Evolutionary conservation across 2,888 invertebrate species (phyloP).

Genomic region (Cantharis flavilabris): DNA sequence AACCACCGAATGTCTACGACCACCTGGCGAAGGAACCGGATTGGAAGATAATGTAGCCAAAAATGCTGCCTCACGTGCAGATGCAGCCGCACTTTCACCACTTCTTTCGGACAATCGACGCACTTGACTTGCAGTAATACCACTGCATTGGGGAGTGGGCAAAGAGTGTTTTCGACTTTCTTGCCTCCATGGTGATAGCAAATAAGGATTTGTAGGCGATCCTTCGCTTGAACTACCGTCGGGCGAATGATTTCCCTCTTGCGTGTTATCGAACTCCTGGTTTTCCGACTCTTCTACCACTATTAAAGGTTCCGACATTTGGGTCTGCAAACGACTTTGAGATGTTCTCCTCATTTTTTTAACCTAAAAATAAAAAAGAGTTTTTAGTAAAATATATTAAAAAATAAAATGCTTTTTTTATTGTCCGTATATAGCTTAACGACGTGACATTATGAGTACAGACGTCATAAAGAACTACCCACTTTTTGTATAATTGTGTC

Average conservation of each 20-base stretch:
- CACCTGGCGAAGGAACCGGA: slow-evolving; percentile 73
- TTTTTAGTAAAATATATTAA: not conserved
- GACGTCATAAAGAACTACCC: not conserved
- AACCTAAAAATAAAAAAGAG: not conserved
- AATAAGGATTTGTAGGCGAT: slow-evolving; percentile 79
- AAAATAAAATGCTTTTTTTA: not conserved
- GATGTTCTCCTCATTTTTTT: slow-evolving; percentile 26
- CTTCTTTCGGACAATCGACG: slow-evolving; percentile 81
- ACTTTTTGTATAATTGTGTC: not conserved
- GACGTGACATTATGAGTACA: not conserved
- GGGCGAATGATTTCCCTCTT: slow-evolving; percentile 57
- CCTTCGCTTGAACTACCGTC: slow-evolving; percentile 71
- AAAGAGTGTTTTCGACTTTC: slow-evolving; percentile 81
- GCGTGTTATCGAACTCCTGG: slow-evolving; percentile 66
- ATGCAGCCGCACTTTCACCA: slow-evolving; percentile 71
- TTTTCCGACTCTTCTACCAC: slow-evolving; percentile 79
- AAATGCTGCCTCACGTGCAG: slow-evolving; percentile 80
- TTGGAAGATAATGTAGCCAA: slow-evolving; percentile 79
- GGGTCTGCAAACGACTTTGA: slow-evolving; percentile 59
- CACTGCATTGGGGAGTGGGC: slow-evolving; percentile 83
- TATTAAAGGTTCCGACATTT: slow-evolving; percentile 71
- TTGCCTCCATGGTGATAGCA: slow-evolving; percentile 78
- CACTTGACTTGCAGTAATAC: slow-evolving; percentile 86
- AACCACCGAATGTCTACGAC: slow-evolving; percentile 83
- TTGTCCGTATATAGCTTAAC: not conserved